Base-by-base conservation (phyloP, 2,888 invertebrate species). In the Conchocele bisecta region DNA sequence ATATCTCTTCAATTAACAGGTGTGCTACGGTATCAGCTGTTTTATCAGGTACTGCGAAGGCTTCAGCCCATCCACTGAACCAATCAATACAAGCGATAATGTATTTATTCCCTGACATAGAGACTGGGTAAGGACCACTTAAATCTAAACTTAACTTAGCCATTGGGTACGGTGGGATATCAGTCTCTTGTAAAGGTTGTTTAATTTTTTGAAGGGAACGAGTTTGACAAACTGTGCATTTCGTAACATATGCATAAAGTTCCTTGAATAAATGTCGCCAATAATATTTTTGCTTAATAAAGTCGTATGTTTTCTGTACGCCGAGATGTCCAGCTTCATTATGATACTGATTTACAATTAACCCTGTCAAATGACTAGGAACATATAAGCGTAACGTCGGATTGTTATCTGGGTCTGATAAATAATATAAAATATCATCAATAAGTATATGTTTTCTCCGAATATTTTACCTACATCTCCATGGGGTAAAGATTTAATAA, bases 11-110 rank as follows among this genome's bases (percentile, higher is more conserved):
- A 9, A 61, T 26, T 31, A 61, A 15, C n/a, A 68, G 28, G 15
- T 68, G 54, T 4, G 61, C 60, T 13, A 68, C 44, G 7, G n/a
- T 68, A 3, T 60, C 61, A 1, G 68, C 68, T 20, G 41, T 37
- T 50, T 68, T 61, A 41, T 68, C 61, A 31, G 54, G 60, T 4
- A 61, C 54, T 29, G 61, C 48, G 51, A 61, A 68, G 2, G 56
- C 61, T 37, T 68, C 68, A 5, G 68, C 48, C 46, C 46, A 46
- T 7, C 46, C 46, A 46, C 46, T 46, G 22, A 26, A 46, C 46
- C 46, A 46, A 28, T 46, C 46, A 7, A 46, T 28, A 46, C 24
- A 46, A 20, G 46, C 46, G 9, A 46, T 46, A 5, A 46, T 46
- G 24, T 61, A 68, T 15, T 56, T 60, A 22, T 68, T 68, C 2